Conservation (phyloP, 2,888 invertebrate species). For the Suillia variegata region DNA sequence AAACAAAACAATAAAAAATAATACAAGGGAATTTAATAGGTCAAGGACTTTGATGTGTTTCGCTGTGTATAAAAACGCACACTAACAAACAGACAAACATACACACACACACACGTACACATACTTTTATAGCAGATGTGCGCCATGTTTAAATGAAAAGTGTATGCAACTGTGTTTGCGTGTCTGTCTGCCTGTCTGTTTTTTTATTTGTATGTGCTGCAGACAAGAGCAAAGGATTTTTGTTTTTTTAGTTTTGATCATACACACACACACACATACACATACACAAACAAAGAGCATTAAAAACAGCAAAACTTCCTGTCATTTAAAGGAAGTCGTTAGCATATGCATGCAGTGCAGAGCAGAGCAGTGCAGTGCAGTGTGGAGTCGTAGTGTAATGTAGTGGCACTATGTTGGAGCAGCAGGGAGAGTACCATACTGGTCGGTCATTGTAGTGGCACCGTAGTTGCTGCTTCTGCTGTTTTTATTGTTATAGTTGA, state of each 20-base stretch:
- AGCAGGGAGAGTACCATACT: no score
- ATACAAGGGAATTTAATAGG: slow-evolving; percentile 2
- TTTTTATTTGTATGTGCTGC: background rate
- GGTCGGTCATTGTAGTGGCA: background rate
- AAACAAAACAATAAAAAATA: background rate
- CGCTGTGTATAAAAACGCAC: background rate
- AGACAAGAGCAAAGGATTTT: background rate
- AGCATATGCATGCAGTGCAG: background rate
- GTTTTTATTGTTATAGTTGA: no score
- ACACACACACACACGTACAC: background rate
- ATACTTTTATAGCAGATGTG: background rate
- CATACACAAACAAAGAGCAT: background rate
- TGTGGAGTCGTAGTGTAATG: no score
- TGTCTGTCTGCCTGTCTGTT: background rate
- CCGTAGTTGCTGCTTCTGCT: background rate
- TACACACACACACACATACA: no score
- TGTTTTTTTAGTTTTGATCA: background rate
- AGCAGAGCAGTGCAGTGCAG: background rate
- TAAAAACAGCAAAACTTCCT: slow-evolving; percentile 2
- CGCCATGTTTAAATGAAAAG: background rate
- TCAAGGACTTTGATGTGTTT: slow-evolving; percentile 4
- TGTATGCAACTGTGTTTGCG: background rate
- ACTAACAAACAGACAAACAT: no score
- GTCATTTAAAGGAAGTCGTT: slow-evolving; percentile 6
- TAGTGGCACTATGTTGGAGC: no score